Base-by-base conservation (phyloP, 2,888 invertebrate genomes). In the Aporophyla lueneburgensis region DNA sequence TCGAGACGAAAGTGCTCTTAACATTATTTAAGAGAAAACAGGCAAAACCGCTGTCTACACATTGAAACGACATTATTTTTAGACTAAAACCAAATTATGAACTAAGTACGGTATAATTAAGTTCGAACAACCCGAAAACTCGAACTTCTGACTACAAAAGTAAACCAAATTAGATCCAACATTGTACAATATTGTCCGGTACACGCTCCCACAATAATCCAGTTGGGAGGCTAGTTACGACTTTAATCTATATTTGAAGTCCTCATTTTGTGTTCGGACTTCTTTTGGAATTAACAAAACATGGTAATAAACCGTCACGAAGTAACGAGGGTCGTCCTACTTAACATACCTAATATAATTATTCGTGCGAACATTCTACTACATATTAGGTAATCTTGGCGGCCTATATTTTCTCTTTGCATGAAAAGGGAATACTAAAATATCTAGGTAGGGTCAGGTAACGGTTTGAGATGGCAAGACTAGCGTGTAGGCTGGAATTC, bases 271-370 rank as follows among this genome's bases (percentile, higher is more conserved):
- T 73, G 71, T 86, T 67, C 58, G 16, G 49, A 79, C 40, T 80
- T 84, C 74, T 79, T 83, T 86, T 58, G 49, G 69, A 84, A 84
- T 76, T 86, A 76, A 79, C 75, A 78, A 84, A 86, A 86, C 75
- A 83, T 86, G 74, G 72, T 69, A 78, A 83, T 83, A 76, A 74
- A 61, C 74, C 72, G 80, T 84, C 84, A 71, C 59, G 24, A 58
- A 62, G 58, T 65, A 83, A 86, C 83, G 65, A 83, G 86, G 86
- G 86, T 83, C 83, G 78, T 3, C 65, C 83, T 86, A 59, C 78
- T 71, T 86, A 85, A 85, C 86, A 82, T 83, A n/a, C n/a, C n/a
- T n/a, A 77, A 83, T 71, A 71, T 82, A 74, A 85, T 83, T 85
- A 83, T 82, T 54, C 83, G 67, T 71, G 77, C 54, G 56, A 76